Base-by-base conservation (phyloP, 2,888 invertebrate species). In the Andricus curvator region DNA sequence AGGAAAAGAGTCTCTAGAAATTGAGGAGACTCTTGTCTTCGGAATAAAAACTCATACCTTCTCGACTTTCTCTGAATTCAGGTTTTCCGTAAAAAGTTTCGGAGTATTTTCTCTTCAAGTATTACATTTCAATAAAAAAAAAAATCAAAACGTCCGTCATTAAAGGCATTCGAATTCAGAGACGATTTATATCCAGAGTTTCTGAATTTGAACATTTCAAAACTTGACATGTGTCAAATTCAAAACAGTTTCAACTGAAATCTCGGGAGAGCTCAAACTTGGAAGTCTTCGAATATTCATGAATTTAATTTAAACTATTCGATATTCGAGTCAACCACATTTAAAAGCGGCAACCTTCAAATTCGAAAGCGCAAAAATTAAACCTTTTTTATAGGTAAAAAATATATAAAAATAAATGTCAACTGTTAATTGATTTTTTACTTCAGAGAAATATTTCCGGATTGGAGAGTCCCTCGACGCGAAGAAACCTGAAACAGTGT, bases 391-490 rank as follows among this genome's bases (percentile, higher is more conserved):
- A 56, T 11, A 56, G n/a, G 11, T 22, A 22, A 56, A 56, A 74
- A 74, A 20, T 56, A 56, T 70, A 74, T 70, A 70, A 74, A 48
- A 70, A 51, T n/a, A 74, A 74, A 74, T 51, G 15, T 70, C 15
- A 70, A 51, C 51, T 20, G 25, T 62, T 62, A 62, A 62, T 33
- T 48, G n/a, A 33, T 74, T 15, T 37, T 33, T 13, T 56, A 74
- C 74, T 56, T 74, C 20, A 74, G 74, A 74, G 74, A 29, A 74
- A 74, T 29, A 51, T 33, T 33, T 51, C n/a, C 80, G 48, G 83
- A 85, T 85, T 80, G 77, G 78, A 81, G 83, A 84, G 84, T 74
- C 15, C 33, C n/a, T 74, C 33, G 74, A 56, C 33, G n/a, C 74
- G 74, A 80, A 82, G 81, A 74, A 74, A 56, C 33, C 51, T 74